Conservation (phyloP, 2,113 vertebrate genomes). For the Galbula dea region DNA sequence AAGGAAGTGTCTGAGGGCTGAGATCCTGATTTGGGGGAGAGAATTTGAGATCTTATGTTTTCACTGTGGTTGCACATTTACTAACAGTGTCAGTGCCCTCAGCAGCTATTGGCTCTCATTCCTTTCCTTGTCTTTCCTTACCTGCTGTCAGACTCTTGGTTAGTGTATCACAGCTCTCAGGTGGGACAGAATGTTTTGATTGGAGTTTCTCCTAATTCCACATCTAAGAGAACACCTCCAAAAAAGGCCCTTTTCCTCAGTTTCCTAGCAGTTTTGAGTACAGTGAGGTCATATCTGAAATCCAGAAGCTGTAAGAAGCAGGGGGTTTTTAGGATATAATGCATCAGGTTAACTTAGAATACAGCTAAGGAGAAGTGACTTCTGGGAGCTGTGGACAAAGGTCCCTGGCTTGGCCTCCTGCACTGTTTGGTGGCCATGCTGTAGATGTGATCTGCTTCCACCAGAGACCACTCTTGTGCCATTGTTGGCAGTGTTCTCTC, state of each 20-base stretch:
- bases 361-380: fast-evolving
- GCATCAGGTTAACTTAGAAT: fast-evolving
- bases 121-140: background rate
- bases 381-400: background rate
- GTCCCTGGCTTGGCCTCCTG: fast-evolving
- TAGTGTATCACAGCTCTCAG: background rate
- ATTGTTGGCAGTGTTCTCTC: background rate
- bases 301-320: fast-evolving
- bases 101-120: background rate
- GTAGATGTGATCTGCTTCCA: constrained; percentile 39
- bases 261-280: background rate
- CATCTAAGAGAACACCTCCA: background rate
- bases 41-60: background rate
- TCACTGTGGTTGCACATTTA: background rate
- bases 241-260: fast-evolving
- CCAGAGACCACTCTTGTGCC: constrained; percentile 70
- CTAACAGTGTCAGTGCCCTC: background rate
- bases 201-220: background rate
- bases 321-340: fast-evolving
- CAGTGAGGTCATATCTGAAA: fast-evolving
- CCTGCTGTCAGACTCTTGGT: background rate
- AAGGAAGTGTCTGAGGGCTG: background rate
- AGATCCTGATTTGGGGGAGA: background rate
- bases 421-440: fast-evolving
- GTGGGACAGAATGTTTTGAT: background rate